Evolutionary conservation across 2,888 invertebrate species (phyloP), one percentile per base, ranked within the genome.

Genomic region (Aphrophora alni): DNA sequence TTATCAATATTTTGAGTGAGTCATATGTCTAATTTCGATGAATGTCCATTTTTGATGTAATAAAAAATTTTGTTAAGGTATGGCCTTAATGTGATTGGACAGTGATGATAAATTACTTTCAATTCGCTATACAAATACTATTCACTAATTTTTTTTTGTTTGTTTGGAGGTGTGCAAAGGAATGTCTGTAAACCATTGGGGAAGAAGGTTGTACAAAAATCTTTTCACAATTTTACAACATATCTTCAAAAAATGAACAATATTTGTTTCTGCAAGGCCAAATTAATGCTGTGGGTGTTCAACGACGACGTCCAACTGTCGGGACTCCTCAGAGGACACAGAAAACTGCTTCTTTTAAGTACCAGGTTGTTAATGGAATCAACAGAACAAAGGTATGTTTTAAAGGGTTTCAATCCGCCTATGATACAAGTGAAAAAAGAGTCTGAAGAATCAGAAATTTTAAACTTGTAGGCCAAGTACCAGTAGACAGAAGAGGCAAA

Each of bases 401-500:
- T 38, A 25, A 17, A 38, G 74, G 33, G 5, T 33, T 74, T 21
- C 7, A 17, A 24, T 33, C 74, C 8, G 25, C n/a, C 24, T 74
- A 24, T 74, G 5, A 10, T 21, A 74, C 33, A 38, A 38, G 38
- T 10, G 33, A 27, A 74, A 74, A 74, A 38, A 74, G 38, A 74
- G 33, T 74, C n/a, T 33, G 74, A n/a, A 14, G 74, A 38, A 27
- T 74, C n/a, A 33, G 74, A 25, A 28, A 74, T 3, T n/a, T 74
- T 12, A 74, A 74, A 38, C n/a, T 25, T 24, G 8, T n/a, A 10
- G 77, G 77, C 14, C 21, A 77, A 24, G 12, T 26, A 10, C 59
- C 33, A 25, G 68, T 25, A 14, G 77, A 77, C 24, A 25, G 17
- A 17, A 77, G 77, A 69, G 77, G 69, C 8, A 21, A 21, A 77